phyloP scores from a whole-genome alignment of 2,113 vertebrate species.

The Pteronura brasiliensis region DNA sequence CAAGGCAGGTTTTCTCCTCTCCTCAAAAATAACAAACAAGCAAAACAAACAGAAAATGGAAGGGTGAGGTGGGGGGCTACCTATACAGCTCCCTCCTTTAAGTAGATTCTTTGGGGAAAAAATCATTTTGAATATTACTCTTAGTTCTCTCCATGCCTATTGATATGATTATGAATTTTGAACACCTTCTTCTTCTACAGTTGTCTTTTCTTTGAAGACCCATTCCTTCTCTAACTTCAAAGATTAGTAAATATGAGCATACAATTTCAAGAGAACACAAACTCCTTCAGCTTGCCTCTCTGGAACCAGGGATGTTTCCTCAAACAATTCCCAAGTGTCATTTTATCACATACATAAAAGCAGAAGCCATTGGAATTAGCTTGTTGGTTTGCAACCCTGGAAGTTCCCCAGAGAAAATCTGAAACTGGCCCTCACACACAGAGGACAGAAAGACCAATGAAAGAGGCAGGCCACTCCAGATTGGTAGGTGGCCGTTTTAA shows the following conservation, averaged over 20 bases:
- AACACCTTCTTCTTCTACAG: background rate
- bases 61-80: too few species aligned
- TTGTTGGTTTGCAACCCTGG: background rate
- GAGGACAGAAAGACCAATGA: background rate
- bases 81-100: background rate
- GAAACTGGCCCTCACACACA: background rate
- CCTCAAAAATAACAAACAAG: background rate
- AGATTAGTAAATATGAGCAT: background rate
- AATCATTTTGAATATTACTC: background rate
- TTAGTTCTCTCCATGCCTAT: background rate
- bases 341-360: background rate
- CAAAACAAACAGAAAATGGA: background rate
- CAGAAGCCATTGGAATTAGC: background rate
- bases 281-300: background rate
- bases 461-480: background rate
- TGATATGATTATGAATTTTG: too few species aligned
- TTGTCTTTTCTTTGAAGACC: background rate
- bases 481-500: background rate
- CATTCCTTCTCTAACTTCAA: background rate
- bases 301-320: background rate
- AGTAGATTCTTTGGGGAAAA: background rate
- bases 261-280: background rate
- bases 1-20: background rate
- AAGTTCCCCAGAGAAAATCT: background rate
- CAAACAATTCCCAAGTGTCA: background rate